Percentiles rank a stretch among this genome's conserved stretches.
These are phyloP conservation scores for Harpagifer antarcticus DNA, from an alignment of 2,797 vertebrate species.

Conservation along the genomic window DNA sequence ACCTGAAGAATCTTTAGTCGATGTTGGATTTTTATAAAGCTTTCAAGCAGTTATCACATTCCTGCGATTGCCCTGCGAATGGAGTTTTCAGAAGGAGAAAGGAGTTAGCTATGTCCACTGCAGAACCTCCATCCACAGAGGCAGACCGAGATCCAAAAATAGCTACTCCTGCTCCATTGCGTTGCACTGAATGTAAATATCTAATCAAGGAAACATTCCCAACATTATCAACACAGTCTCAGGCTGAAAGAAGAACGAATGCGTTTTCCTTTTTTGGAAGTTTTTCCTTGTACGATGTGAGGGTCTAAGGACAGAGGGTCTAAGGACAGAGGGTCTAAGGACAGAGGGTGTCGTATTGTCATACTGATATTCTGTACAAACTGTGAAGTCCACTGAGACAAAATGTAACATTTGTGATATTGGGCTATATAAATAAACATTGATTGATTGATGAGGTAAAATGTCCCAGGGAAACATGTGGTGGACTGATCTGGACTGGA, in stretches of 20 bases:
- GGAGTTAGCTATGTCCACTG: background rate
- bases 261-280: no score
- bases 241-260: background rate
- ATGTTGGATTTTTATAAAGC: background rate
- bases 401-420: no score
- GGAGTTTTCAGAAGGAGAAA: background rate
- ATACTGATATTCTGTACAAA: no score
- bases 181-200: slow-evolving; percentile 6
- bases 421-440: no score
- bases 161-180: background rate
- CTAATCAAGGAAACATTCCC: background rate
- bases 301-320: no score
- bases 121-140: background rate
- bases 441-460: no score
- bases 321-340: no score
- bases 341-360: no score
- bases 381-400: no score
- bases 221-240: background rate
- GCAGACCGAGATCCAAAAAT: background rate
- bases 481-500: slow-evolving; percentile 16
- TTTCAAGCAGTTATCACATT: background rate
- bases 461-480: background rate
- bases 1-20: background rate
- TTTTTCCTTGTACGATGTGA: no score
- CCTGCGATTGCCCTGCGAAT: background rate